Base-by-base conservation (phyloP, 2,797 vertebrate genomes). In the Momotus momota region DNA sequence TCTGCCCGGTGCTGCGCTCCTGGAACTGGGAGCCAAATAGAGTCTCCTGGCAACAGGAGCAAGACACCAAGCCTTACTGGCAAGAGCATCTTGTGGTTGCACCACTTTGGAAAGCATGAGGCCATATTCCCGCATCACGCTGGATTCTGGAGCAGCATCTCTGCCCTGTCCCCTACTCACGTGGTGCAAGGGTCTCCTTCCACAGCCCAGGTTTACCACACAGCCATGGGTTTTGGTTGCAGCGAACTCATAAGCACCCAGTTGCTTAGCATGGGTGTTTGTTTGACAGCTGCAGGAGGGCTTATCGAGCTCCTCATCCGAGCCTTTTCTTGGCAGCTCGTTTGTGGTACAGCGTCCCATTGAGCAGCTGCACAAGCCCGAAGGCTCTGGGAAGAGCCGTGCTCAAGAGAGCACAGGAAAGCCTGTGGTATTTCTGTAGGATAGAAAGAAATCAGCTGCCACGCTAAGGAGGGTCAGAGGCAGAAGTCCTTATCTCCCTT, bases 401-500 rank as follows among this genome's bases (percentile, higher is more conserved):
- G 29, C 62, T 17, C 33, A 29, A 35, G 81, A 17, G 57, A 72
- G 60, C 52, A 7, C 51, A 89, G 86, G 78, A 86, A 86, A 46
- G 43, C 55, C 17, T 49, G n/a, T 38, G 74, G n/a, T 90, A 82
- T 96, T 81, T 90, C 86, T 69, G 80, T 33, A 81, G 80, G 69
- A n/a, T 79, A 27, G 29, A 70, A 38, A 84, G 88, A 60, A 69
- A 83, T 72, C 64, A 35, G 61, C 61, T 0, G 3, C 38, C 0
- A 0, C 78, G 74, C 92, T 84, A 21, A 77, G 86, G 62, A 88
- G 38, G 66, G 92, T 86, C 93, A 94, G 81, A 12, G 3, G 2
- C 66, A 80, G 62, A 70, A 88, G 92, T 81, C 66, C 51, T 94
- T 96, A 96, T 95, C 94, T 96, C 18, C 2, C 51, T 96, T 94